Evolutionary conservation across 2,888 invertebrate genomes (phyloP).

Genomic region (Oscheius sp.): DNA sequence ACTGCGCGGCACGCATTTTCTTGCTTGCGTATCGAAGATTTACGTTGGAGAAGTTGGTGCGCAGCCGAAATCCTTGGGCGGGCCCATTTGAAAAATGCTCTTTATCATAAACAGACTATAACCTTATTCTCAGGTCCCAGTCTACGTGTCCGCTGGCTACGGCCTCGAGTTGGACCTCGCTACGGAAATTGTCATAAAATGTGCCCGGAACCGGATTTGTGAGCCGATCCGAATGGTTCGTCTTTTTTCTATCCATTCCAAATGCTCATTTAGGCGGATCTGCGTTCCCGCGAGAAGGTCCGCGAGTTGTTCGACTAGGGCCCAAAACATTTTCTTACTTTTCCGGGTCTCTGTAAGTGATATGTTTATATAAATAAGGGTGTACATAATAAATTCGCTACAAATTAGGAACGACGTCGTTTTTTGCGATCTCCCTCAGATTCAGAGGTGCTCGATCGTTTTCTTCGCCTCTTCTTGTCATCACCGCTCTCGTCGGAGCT

Average conservation of each 20-base stretch:
- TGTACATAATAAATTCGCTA: neutral
- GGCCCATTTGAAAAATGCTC: too few species aligned
- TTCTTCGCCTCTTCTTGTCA: neutral
- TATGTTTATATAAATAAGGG: neutral
- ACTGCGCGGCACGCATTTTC: too few species aligned
- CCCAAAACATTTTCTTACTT: neutral
- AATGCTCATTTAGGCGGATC: constrained; percentile 37
- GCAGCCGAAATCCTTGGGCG: too few species aligned
- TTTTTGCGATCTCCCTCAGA: neutral
- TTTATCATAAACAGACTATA: too few species aligned
- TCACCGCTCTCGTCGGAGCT: neutral
- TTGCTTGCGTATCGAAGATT: too few species aligned
- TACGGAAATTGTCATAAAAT: constrained; percentile 62
- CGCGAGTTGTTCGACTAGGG: constrained; percentile 35
- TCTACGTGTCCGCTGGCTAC: constrained; percentile 74
- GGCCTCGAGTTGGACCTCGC: constrained; percentile 72
- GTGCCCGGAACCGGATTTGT: constrained; percentile 66
- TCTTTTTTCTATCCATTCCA: neutral
- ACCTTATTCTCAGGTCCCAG: constrained; percentile 57
- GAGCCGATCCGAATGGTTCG: constrained; percentile 72
- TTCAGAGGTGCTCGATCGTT: neutral
- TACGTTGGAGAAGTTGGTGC: too few species aligned
- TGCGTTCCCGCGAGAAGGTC: constrained; percentile 38
- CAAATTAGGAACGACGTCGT: neutral
- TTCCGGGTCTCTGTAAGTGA: neutral